Evolutionary conservation across 2,113 vertebrate species (phyloP).

Genomic region (Otis tarda): DNA sequence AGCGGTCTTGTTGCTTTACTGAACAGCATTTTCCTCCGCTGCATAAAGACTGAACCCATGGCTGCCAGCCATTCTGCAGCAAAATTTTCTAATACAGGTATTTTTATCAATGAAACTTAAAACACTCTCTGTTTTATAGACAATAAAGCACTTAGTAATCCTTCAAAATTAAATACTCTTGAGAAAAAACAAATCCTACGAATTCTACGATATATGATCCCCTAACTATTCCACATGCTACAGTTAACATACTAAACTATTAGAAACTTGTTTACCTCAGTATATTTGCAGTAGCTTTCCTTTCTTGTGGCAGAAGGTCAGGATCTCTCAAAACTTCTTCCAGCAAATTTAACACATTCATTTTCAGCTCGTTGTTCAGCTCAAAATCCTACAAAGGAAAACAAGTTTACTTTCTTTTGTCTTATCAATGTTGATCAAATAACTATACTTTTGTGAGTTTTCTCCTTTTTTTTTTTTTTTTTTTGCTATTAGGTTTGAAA

Average conservation of each 20-base stretch:
- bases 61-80: background rate
- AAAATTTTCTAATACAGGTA: background rate
- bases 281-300: slow-evolving; percentile 96
- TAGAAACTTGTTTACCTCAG: slow-evolving; percentile 77
- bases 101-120: background rate
- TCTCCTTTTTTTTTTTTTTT: background rate
- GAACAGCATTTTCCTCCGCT: background rate
- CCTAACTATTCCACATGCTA: background rate
- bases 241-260: background rate
- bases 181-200: background rate
- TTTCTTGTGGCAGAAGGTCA: slow-evolving; percentile 95
- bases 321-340: slow-evolving; percentile 96
- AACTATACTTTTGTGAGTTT: background rate
- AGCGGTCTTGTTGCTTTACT: background rate
- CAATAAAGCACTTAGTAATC: background rate
- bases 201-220: background rate
- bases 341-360: slow-evolving; percentile 90
- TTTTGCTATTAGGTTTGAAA: background rate
- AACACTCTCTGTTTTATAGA: background rate
- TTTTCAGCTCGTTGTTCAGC: slow-evolving; percentile 92
- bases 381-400: slow-evolving; percentile 90
- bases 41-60: background rate
- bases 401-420: background rate
- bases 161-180: background rate
- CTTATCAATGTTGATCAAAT: background rate